Conservation (phyloP, 1,140 invertebrate genomes). For the Leptoteleia sp. region DNA sequence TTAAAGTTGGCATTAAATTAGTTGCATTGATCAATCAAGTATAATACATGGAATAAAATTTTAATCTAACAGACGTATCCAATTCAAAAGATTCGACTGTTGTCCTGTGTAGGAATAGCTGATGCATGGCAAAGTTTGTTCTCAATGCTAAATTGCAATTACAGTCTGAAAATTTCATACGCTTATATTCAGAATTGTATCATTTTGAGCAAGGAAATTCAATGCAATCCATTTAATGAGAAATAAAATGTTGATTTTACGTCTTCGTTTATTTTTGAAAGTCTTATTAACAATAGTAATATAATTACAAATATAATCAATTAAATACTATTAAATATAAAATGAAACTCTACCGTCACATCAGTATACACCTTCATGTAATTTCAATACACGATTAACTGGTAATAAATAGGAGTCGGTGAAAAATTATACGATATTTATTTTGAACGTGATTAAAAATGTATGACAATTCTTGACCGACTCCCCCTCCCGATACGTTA, state of each 20-base stretch:
- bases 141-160: no score
- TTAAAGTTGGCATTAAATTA: no score
- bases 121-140: constrained; percentile 25
- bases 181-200: no score
- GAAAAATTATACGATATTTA: constrained; percentile 17
- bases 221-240: no score
- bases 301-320: not conserved
- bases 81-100: no score
- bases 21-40: not conserved
- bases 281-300: not conserved
- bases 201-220: no score
- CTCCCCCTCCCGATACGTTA: constrained; percentile 1
- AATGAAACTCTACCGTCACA: constrained; percentile 9
- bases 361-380: not conserved
- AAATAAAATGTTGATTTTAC: no score
- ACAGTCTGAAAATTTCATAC: no score
- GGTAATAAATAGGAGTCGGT: constrained; percentile 21
- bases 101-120: no score
- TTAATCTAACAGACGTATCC: no score
- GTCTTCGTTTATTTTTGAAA: not conserved
- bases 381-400: constrained; percentile 2
- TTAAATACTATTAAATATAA: not conserved
- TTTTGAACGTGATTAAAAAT: not conserved
- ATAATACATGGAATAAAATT: no score
- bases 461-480: constrained; percentile 27